phyloP scores from a whole-genome alignment of 2,888 invertebrate species.

The Furcula furcula region DNA sequence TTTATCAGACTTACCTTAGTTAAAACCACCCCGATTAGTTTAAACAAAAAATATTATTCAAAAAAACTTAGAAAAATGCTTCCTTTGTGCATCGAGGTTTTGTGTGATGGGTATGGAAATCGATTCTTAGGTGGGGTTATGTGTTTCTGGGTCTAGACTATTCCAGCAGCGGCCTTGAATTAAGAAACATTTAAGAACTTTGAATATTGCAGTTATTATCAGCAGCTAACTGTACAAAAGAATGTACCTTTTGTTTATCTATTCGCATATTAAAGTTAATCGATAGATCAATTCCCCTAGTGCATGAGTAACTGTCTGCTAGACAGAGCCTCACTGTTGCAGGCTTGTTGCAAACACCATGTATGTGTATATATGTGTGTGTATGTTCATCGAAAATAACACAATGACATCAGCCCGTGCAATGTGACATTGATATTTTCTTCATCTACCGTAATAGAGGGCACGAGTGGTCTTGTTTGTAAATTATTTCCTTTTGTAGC shows the following conservation, averaged over 20 bases:
- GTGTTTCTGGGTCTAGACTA: no score
- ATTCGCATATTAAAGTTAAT: neutral
- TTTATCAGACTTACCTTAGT: no score
- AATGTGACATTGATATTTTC: constrained; percentile 1
- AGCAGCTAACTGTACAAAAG: neutral
- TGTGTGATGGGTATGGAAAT: no score
- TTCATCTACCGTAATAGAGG: constrained; percentile 1
- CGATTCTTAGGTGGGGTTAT: no score
- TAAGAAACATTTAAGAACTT: no score
- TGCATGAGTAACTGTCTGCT: neutral
- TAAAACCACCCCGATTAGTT: no score
- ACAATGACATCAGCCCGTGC: constrained; percentile 1
- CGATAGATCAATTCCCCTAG: neutral
- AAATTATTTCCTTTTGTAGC: neutral
- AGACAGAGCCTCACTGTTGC: neutral
- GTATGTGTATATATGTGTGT: neutral
- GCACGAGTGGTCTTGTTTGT: neutral
- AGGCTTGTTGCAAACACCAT: neutral
- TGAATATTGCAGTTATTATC: neutral
- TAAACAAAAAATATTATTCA: no score
- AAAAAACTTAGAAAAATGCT: no score
- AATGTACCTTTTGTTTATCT: neutral
- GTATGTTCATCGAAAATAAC: constrained; percentile 1
- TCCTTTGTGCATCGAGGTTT: no score
- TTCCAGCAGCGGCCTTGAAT: no score